Base-by-base conservation (phyloP, 2,113 vertebrate species). In the Heterotis niloticus region DNA sequence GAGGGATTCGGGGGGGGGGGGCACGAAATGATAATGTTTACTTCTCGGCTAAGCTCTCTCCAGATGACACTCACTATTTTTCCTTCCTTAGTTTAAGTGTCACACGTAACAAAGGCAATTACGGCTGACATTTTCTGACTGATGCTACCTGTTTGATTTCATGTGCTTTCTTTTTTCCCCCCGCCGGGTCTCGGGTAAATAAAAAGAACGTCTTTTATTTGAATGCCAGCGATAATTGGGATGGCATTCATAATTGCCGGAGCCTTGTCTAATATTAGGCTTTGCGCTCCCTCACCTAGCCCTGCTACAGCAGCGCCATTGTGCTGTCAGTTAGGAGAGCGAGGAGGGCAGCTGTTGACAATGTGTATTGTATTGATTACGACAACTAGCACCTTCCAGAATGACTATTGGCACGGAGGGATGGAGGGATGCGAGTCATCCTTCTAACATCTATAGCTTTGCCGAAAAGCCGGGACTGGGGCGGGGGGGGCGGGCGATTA, bases 221-320 rank as follows among this genome's bases (percentile, higher is more conserved):
- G 93, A 92, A 92, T 90, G 90, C 86, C 90, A 87, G 88, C 82
- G 90, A 93, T 92, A 93, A 93, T 94, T 91, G 93, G 87, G 80
- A 88, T 94, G 92, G 91, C 91, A 91, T 91, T 93, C 92, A 87
- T 92, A 92, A 91, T 89, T 88, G 87, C 86, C 89, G 88, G 82
- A 86, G 86, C 84, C 86, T 90, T 90, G 90, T 91, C 90, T 91
- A 91, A 90, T 91, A 91, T 88, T 90, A 88, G 88, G 83, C 89
- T 88, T 91, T 87, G 86, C 90, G 83, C 88, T 85, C 83, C 86
- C 91, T 93, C 90, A 88, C 89, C 92, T 91, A 29, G 54, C 64
- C 84, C 88, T 90, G 92, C 91, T 89, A 85, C 90, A 52, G 84
- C 86, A 90, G 86, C 86, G 86, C 85, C 83, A 86, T 90, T 90